Percentiles rank a stretch among this genome's conserved stretches.
Evolutionary conservation across 30 jellyfish, hydroid and myxozoan species (phyloP).

Genomic region (Chrysaora quinquecirrha): DNA sequence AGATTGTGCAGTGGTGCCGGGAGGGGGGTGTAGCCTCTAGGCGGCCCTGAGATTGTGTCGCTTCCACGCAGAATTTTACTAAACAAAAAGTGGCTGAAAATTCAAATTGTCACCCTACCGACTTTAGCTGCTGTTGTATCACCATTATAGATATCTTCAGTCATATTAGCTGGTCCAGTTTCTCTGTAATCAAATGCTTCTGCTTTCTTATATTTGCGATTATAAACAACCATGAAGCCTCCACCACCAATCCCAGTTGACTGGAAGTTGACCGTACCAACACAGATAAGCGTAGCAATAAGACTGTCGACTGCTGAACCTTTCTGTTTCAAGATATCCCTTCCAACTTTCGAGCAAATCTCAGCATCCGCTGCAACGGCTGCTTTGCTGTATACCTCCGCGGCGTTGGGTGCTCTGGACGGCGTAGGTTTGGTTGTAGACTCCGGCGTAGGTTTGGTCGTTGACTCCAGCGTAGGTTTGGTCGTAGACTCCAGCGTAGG

Average conservation of each 20-base stretch:
- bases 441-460: no score
- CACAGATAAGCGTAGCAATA: conserved; percentile 85
- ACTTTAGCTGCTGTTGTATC: conserved; percentile 10
- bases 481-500: no score
- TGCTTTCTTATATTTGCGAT: conserved; percentile 69
- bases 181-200: conserved; percentile 87
- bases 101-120: no score
- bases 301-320: conserved; percentile 92
- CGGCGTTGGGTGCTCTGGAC: conserved; percentile 41
- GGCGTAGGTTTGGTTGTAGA: conserved; percentile 17
- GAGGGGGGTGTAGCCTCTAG: no score
- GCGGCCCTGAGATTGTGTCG: no score
- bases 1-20: no score
- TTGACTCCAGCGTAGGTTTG: no score
- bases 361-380: conserved; percentile 82
- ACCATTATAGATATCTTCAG: conserved; percentile 50
- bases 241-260: conserved; percentile 99
- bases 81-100: background rate
- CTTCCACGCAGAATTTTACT: no score
- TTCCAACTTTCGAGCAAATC: conserved; percentile 75
- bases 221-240: conserved; percentile 91
- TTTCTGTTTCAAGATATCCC: conserved; percentile 61
- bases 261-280: conserved; percentile 81
- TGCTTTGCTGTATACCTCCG: conserved; percentile 60
- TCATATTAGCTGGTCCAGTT: conserved; percentile 87